These are phyloP conservation scores for Dasypolia templi DNA, from an alignment of 2,888 invertebrate species.

Conservation along the genomic window DNA sequence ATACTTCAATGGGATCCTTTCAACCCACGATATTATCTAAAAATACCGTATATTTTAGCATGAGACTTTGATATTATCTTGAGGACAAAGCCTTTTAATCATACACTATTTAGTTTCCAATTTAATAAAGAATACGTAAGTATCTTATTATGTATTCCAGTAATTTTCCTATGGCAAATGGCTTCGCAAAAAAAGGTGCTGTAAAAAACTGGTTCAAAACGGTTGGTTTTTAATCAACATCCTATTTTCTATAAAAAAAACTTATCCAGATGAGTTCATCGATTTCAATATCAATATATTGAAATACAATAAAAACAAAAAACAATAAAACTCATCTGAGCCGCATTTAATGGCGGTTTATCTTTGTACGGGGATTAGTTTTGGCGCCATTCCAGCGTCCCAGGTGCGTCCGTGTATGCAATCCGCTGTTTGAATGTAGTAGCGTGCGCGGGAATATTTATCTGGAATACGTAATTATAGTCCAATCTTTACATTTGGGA, in stretches of 20 bases:
- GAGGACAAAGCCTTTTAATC: no score
- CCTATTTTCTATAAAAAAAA: no score
- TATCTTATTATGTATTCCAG: no score
- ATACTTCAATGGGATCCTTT: constrained; percentile 33
- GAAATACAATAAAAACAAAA: neutral
- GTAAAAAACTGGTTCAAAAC: no score
- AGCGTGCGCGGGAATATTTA: constrained; percentile 45
- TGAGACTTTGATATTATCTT: neutral
- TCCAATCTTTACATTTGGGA: constrained; percentile 29
- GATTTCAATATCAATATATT: constrained; percentile 1
- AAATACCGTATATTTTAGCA: constrained; percentile 5
- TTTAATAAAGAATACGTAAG: no score
- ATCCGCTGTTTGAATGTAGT: constrained; percentile 40
- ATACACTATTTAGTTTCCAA: no score
- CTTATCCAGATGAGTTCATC: neutral
- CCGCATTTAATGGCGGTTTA: constrained; percentile 40
- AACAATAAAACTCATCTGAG: constrained; percentile 33
- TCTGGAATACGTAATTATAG: constrained; percentile 52
- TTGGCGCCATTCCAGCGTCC: constrained; percentile 59
- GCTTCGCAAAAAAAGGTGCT: no score
- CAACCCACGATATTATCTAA: neutral
- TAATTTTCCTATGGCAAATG: no score
- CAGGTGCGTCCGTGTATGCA: constrained; percentile 61
- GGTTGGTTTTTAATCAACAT: no score
- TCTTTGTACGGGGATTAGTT: constrained; percentile 59